Base-by-base conservation (phyloP, 2,797 vertebrate species). In the Acridotheres tristis region DNA sequence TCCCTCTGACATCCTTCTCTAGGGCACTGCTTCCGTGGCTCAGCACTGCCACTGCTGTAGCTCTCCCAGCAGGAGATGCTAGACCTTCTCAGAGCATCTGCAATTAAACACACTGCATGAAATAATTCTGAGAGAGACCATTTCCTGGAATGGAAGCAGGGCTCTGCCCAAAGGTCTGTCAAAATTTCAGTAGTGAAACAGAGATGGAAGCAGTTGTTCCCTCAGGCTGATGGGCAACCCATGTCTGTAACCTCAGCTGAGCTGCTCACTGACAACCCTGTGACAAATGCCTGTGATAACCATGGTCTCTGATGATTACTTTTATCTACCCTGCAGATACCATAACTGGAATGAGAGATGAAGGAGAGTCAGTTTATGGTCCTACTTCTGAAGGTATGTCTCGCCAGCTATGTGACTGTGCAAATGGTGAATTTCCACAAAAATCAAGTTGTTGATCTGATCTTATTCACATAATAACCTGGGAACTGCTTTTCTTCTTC, bases 321-420 rank as follows among this genome's bases (percentile, higher is more conserved):
- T 66, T 66, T 90, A 83, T 93, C 87, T 88, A 36, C 88, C 71
- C 53, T 80, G 88, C 96, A 99, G 99, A 99, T 94, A 98, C 99
- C 97, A 93, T 96, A 88, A 96, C 92, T 85, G 98, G 98, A 57
- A 99, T 92, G 97, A 98, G 98, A 88, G 90, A 98, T 38, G 97
- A 97, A 82, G 99, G 98, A 29, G 98, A 99, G 88, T 99, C 99
- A 13, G 98, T 99, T 97, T 99, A 98, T 85, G 98, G 99, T 42
- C 97, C 98, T 93, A 97, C 97, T 45, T 99, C 99, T 98, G 98
- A 98, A 98, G 99, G 98, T 99, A 97, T 30, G 55, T 40, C 43
- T 65, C 55, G 55, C 26, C 27, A 34, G 34, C 48, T 80, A 58
- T 32, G 51, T 71, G 50, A 50, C 30, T 26, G 11, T 1, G 1